Percentiles rank a stretch among this genome's conserved stretches.
Conservation (phyloP, 2,888 invertebrate species). For the Cerastis rubricosa region DNA sequence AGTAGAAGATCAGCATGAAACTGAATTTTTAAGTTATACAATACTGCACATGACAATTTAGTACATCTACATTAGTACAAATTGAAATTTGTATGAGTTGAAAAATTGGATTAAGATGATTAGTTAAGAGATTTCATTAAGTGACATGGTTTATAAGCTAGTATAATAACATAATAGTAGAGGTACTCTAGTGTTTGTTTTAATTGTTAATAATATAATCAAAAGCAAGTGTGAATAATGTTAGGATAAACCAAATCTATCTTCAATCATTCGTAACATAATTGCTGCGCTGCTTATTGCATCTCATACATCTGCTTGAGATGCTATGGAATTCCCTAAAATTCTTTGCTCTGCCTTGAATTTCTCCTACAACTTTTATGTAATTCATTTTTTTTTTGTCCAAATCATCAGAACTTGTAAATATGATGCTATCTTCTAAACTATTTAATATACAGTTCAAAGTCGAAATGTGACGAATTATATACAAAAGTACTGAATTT, state of each 20-base stretch:
- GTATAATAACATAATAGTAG: constrained; percentile 64
- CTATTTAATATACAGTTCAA: constrained; percentile 68
- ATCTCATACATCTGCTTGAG: constrained; percentile 42
- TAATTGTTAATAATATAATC: constrained; percentile 61
- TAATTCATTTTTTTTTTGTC: constrained; percentile 45
- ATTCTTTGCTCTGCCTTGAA: constrained; percentile 66
- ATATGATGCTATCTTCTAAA: constrained; percentile 70
- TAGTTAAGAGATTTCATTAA: constrained; percentile 63
- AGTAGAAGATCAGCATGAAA: constrained; percentile 27
- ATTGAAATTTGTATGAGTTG: constrained; percentile 67
- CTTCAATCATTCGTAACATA: constrained; percentile 39
- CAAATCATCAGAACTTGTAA: constrained; percentile 64
- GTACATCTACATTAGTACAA: constrained; percentile 81
- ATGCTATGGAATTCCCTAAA: constrained; percentile 79
- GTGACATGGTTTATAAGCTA: constrained; percentile 63
- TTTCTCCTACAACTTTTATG: constrained; percentile 50
- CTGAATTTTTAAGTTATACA: constrained; percentile 42
- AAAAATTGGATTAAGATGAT: constrained; percentile 58
- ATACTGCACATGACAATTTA: constrained; percentile 64
- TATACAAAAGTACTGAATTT: constrained; percentile 76
- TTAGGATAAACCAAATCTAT: constrained; percentile 58
- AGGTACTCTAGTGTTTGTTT: constrained; percentile 65
- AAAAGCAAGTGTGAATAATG: constrained; percentile 61
- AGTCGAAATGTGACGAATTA: constrained; percentile 74
- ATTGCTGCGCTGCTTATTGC: constrained; percentile 46